phyloP scores from a whole-genome alignment of 2,797 vertebrate species.

The Clarias platycephalus region DNA sequence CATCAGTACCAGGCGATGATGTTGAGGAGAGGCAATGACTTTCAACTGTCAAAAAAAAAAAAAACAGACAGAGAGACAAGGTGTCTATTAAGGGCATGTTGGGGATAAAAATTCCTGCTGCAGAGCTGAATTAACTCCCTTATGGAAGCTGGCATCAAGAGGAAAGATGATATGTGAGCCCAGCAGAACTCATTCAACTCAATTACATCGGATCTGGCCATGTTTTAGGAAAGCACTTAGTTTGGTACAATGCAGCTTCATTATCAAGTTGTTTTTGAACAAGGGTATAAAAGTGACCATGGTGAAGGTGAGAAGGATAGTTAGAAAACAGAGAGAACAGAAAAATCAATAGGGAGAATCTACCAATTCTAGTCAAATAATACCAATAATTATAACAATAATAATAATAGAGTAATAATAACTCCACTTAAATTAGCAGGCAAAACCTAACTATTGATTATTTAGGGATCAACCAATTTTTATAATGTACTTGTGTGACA shows the following conservation, averaged over 20 bases:
- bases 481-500: neutral
- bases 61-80: conserved; percentile 51
- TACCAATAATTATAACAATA: too few species aligned
- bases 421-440: neutral
- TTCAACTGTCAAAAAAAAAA: conserved; percentile 38
- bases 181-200: conserved; percentile 56
- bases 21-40: conserved; percentile 43
- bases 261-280: conserved; percentile 40
- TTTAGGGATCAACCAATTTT: neutral
- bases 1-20: conserved; percentile 36
- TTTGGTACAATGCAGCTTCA: conserved; percentile 14
- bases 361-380: neutral
- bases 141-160: conserved; percentile 41
- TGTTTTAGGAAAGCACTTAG: conserved; percentile 28
- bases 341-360: neutral
- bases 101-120: conserved; percentile 62
- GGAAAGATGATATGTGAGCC: conserved; percentile 59
- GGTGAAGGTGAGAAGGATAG: conserved; percentile 21
- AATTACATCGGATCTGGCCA: conserved; percentile 65
- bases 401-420: neutral
- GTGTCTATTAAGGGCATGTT: conserved; percentile 64
- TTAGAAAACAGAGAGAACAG: neutral
- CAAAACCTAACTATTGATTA: neutral
- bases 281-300: conserved; percentile 38
- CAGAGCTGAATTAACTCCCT: conserved; percentile 44